These are phyloP conservation scores for Drepana falcataria DNA, from an alignment of 2,888 invertebrate species.

Conservation along the genomic window DNA sequence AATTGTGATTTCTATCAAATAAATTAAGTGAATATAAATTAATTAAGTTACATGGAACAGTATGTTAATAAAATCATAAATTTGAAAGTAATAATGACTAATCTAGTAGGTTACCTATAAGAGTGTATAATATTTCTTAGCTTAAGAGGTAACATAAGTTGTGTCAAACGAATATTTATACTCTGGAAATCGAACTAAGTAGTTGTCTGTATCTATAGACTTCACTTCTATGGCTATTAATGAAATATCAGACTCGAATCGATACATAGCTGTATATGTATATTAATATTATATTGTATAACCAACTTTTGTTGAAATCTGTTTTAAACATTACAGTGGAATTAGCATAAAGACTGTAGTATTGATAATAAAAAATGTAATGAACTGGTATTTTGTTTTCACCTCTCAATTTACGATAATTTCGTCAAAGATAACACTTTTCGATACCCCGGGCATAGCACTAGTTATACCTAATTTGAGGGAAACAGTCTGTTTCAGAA, in stretches of 20 bases:
- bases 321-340: constrained; percentile 51
- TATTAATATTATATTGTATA: constrained; percentile 38
- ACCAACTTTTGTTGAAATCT: constrained; percentile 42
- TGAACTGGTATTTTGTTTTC: constrained; percentile 24
- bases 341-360: constrained; percentile 64
- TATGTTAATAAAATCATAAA: constrained; percentile 31
- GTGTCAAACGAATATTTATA: constrained; percentile 43
- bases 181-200: constrained; percentile 26
- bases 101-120: constrained; percentile 21
- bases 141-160: constrained; percentile 6
- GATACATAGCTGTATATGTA: constrained; percentile 15
- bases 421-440: too few relatives aligned
- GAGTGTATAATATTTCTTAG: constrained; percentile 21
- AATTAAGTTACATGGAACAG: constrained; percentile 28
- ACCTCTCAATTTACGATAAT: not conserved
- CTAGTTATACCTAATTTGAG: too few relatives aligned
- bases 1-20: constrained; percentile 51
- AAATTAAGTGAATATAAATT: constrained; percentile 28
- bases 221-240: constrained; percentile 29
- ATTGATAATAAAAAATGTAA: constrained; percentile 66
- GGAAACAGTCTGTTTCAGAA: too few relatives aligned
- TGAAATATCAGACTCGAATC: constrained; percentile 42
- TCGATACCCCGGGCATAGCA: too few relatives aligned
- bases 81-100: constrained; percentile 25
- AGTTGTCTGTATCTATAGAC: constrained; percentile 27